Evolutionary conservation across 1,140 invertebrate genomes (phyloP).

Genomic region (Piezodorus guildinii): DNA sequence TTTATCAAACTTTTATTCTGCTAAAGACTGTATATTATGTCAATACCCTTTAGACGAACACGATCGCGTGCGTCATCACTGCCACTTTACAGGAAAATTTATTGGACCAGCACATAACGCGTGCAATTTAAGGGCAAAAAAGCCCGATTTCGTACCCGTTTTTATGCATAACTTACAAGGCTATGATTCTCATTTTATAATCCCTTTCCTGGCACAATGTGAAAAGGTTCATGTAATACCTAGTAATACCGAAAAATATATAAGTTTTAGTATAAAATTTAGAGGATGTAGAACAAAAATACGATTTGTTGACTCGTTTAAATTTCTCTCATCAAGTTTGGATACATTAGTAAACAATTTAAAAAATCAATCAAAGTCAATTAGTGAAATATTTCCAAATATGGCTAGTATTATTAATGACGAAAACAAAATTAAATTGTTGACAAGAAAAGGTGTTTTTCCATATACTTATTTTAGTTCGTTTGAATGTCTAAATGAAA

Average conservation of each 20-base stretch:
- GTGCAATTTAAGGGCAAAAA: background rate
- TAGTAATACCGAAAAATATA: background rate
- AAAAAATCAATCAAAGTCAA: background rate
- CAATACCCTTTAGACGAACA: background rate
- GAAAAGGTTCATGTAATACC: background rate
- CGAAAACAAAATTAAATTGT: conserved; percentile 15
- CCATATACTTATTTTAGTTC: conserved; percentile 32
- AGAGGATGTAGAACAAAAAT: background rate
- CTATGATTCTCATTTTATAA: conserved; percentile 9
- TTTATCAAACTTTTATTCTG: background rate
- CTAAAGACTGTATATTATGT: background rate
- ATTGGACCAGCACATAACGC: conserved; percentile 3
- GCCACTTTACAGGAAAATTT: background rate
- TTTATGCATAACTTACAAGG: conserved; percentile 1
- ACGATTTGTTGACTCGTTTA: no score
- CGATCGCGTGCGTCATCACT: conserved; percentile 2
- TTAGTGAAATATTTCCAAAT: background rate
- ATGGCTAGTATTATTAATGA: background rate
- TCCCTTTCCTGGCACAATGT: background rate
- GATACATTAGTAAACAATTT: conserved; percentile 1
- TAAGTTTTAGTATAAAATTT: background rate
- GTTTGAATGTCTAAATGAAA: conserved; percentile 31
- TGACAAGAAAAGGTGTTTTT: conserved; percentile 30
- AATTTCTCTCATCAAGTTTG: background rate
- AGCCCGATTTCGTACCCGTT: conserved; percentile 10